These are phyloP conservation scores for Illadopsis cleaveri DNA, from an alignment of 2,113 vertebrate species.

Conservation along the genomic window DNA sequence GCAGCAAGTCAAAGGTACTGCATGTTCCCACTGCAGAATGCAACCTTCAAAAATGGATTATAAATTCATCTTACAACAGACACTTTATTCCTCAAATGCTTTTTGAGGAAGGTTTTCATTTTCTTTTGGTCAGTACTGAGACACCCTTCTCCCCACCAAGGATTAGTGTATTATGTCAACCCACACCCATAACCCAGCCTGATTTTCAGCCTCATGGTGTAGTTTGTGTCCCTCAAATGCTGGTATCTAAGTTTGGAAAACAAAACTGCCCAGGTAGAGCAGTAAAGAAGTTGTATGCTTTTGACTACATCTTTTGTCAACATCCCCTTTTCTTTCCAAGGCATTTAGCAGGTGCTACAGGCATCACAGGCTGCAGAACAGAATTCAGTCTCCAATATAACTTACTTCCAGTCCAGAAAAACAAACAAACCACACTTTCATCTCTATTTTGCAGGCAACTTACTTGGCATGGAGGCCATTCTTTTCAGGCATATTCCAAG, in stretches of 20 bases:
- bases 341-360: not conserved
- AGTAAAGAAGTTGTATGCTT: not conserved
- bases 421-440: not conserved
- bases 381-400: not conserved
- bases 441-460: not conserved
- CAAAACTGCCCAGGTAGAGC: not conserved
- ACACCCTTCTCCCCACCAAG: not conserved
- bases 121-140: not conserved
- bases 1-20: not conserved
- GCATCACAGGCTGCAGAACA: not conserved
- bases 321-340: not conserved
- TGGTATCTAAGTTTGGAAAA: not conserved
- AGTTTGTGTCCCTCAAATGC: not conserved
- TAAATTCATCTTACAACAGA: not conserved
- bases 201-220: not conserved
- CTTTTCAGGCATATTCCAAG: constrained; percentile 91
- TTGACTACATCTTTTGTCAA: not conserved
- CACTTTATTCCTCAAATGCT: not conserved
- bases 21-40: not conserved
- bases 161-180: not conserved
- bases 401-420: not conserved
- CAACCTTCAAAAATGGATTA: not conserved
- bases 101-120: not conserved
- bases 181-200: not conserved
- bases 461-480: constrained; percentile 89